Percentiles rank a stretch among this genome's conserved stretches.
phyloP scores from a whole-genome alignment of 2,888 invertebrate genomes.

The Odontocerum albicorne region DNA sequence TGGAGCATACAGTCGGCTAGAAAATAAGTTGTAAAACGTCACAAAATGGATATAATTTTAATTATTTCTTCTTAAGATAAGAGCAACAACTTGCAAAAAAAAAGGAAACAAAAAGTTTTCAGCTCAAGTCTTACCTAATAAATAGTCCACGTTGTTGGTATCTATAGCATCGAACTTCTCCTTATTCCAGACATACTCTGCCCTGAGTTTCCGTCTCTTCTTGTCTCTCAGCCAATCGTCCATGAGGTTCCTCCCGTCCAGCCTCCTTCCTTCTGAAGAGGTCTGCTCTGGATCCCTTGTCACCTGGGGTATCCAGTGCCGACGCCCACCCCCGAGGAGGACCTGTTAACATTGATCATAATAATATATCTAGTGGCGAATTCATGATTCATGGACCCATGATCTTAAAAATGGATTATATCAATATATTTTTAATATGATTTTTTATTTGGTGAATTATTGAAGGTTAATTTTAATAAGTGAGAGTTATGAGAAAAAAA shows the following conservation, averaged over 20 bases:
- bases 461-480: too few species aligned
- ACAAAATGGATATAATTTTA: too few species aligned
- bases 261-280: conserved; percentile 68
- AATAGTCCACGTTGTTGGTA: conserved; percentile 69
- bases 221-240: conserved; percentile 80
- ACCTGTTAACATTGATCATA: conserved; percentile 68
- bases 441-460: too few species aligned
- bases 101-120: not conserved
- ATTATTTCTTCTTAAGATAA: too few species aligned
- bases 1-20: too few species aligned
- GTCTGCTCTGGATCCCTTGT: conserved; percentile 70
- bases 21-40: too few species aligned
- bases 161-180: conserved; percentile 72
- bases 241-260: conserved; percentile 77
- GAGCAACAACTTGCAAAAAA: not conserved
- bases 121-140: conserved; percentile 68
- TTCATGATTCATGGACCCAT: too few species aligned
- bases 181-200: conserved; percentile 73
- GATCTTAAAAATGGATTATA: too few species aligned
- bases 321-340: conserved; percentile 74
- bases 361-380: too few species aligned
- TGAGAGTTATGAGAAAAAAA: too few species aligned
- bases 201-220: conserved; percentile 65
- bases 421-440: too few species aligned
- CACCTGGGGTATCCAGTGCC: conserved; percentile 74